These are phyloP conservation scores for Rhabdomys dilectus DNA, from an alignment of 2,113 vertebrate genomes.

Conservation along the genomic window DNA sequence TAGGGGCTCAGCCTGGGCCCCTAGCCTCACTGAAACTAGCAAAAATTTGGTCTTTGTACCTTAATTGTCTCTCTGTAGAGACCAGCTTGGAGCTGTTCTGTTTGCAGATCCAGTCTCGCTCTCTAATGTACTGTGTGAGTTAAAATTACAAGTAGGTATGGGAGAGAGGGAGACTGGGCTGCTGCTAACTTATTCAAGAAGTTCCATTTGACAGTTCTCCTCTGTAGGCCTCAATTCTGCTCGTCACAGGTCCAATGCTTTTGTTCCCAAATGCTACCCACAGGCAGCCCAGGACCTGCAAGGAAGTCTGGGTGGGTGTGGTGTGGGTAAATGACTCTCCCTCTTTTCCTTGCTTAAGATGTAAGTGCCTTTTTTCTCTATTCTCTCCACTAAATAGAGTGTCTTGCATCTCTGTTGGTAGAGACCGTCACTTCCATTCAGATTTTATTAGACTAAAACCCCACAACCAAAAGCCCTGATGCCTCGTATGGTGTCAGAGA, in stretches of 20 bases:
- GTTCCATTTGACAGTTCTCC: background rate
- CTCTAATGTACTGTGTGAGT: background rate
- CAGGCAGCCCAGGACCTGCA: background rate
- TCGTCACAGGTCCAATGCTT: background rate
- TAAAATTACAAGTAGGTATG: slow-evolving; percentile 16
- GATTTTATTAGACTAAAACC: background rate
- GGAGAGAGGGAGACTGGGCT: background rate
- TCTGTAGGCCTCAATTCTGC: background rate
- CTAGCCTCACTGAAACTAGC: background rate
- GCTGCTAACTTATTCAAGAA: background rate
- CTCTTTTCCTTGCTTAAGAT: background rate
- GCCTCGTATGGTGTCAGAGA: background rate
- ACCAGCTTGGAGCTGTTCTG: background rate
- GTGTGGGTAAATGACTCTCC: background rate
- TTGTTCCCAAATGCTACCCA: background rate
- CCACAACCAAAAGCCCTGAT: background rate
- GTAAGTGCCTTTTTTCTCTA: background rate
- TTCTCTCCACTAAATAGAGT: background rate
- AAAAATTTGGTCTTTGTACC: background rate
- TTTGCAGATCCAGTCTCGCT: slow-evolving; percentile 40
- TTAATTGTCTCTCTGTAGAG: background rate
- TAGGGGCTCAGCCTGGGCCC: background rate
- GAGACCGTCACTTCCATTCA: background rate
- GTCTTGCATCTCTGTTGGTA: background rate
- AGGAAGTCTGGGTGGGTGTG: background rate